Conservation (phyloP, 2,113 vertebrate genomes). For the Rhabdornis inornatus region DNA sequence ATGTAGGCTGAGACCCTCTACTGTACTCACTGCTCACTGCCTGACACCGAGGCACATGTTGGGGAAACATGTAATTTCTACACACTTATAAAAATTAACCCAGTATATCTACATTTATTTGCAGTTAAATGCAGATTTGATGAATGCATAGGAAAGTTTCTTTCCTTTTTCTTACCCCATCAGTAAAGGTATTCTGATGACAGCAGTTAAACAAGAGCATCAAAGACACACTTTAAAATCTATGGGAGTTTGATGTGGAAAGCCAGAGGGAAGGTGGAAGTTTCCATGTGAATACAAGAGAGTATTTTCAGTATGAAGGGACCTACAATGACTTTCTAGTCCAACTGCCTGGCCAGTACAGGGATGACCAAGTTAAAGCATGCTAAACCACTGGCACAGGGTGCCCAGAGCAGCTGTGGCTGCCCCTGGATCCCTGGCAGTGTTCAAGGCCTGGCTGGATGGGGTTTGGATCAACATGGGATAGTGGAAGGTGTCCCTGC, state of each 20-base stretch:
- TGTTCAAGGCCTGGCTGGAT: rapidly evolving
- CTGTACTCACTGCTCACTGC: neutral
- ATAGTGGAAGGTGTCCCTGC: neutral
- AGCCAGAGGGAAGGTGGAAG: neutral
- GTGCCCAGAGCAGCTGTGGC: neutral
- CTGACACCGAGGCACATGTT: neutral
- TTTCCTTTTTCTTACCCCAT: neutral
- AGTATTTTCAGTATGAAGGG: neutral
- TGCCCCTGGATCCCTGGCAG: neutral
- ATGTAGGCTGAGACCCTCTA: neutral
- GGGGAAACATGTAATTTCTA: neutral
- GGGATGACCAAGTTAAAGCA: neutral
- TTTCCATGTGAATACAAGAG: rapidly evolving
- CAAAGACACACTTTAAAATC: neutral
- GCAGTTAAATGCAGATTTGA: neutral
- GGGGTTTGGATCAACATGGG: rapidly evolving
- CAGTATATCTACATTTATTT: neutral
- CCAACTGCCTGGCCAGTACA: neutral
- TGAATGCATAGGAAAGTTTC: neutral
- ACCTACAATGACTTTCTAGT: rapidly evolving
- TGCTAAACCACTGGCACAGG: neutral
- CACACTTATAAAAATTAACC: neutral
- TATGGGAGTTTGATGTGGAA: rapidly evolving
- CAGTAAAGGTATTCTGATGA: neutral
- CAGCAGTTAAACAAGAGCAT: neutral